These are phyloP conservation scores for Phaethornis superciliosus DNA, from an alignment of 2,113 vertebrate species.

Conservation along the genomic window DNA sequence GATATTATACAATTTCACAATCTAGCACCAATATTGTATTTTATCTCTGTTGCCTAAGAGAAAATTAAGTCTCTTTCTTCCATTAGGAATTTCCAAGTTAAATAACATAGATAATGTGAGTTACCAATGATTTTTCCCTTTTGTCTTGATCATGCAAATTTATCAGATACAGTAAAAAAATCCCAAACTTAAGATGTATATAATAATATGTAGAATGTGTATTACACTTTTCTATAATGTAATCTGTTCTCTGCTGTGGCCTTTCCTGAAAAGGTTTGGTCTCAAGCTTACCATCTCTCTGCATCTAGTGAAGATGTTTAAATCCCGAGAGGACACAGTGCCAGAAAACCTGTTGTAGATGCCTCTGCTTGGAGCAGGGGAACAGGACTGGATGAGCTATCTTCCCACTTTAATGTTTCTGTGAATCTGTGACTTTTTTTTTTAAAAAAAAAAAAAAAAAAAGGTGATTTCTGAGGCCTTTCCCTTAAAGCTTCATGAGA, in stretches of 20 bases:
- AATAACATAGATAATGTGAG: background rate
- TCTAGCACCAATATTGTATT: background rate
- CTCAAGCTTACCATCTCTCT: background rate
- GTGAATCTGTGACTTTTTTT: no score
- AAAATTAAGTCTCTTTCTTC: background rate
- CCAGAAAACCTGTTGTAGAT: no score
- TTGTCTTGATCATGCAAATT: background rate
- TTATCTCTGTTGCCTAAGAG: background rate
- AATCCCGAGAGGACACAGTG: no score
- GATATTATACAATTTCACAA: background rate
- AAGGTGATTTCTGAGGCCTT: background rate
- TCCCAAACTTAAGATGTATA: no score
- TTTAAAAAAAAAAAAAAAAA: background rate
- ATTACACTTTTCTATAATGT: background rate
- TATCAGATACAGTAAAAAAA: background rate
- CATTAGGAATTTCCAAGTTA: background rate
- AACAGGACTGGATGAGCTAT: no score
- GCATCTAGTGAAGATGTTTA: background rate
- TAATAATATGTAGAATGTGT: background rate
- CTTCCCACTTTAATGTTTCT: no score
- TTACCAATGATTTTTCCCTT: background rate
- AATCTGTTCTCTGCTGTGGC: background rate
- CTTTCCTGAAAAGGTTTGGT: background rate
- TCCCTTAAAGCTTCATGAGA: background rate
- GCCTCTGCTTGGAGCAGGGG: no score